Evolutionary conservation across 2,113 vertebrate species (phyloP).

Genomic region (Sclerurus mexicanus): DNA sequence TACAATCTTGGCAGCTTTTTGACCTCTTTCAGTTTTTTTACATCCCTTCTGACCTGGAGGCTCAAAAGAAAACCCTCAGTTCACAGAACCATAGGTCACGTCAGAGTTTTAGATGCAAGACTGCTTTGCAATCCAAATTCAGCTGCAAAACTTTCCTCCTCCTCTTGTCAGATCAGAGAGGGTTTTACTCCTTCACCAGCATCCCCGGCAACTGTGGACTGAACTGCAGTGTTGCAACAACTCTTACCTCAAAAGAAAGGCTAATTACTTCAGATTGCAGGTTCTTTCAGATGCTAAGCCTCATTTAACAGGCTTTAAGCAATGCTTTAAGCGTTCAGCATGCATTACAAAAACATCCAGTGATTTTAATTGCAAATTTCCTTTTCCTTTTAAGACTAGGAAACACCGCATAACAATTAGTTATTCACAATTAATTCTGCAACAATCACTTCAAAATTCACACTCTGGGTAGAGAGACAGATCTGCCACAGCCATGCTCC

Average conservation of each 20-base stretch:
- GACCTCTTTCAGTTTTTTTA: not conserved
- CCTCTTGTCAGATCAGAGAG: not conserved
- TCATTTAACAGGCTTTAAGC: not conserved
- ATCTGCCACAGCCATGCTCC: conserved; percentile 38
- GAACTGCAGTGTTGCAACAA: not conserved
- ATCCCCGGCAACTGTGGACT: not conserved
- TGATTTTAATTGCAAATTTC: not conserved
- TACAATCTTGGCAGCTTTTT: not conserved
- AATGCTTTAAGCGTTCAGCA: not conserved
- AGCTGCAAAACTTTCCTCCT: not conserved
- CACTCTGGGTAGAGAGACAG: not conserved
- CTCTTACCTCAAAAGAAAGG: not conserved
- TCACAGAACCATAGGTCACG: not conserved
- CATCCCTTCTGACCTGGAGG: not conserved
- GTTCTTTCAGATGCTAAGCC: not conserved
- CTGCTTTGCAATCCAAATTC: not conserved
- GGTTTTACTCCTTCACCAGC: not conserved
- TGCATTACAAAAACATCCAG: conserved; percentile 11
- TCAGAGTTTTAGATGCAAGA: not conserved
- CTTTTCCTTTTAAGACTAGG: not conserved
- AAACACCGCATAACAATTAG: not conserved
- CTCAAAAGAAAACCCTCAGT: not conserved
- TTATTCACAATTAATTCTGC: conserved; percentile 1
- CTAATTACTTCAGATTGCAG: not conserved
- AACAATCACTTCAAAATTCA: not conserved